Evolutionary conservation across 2,113 vertebrate species (phyloP).

Genomic region (Orientallactaga bullata): DNA sequence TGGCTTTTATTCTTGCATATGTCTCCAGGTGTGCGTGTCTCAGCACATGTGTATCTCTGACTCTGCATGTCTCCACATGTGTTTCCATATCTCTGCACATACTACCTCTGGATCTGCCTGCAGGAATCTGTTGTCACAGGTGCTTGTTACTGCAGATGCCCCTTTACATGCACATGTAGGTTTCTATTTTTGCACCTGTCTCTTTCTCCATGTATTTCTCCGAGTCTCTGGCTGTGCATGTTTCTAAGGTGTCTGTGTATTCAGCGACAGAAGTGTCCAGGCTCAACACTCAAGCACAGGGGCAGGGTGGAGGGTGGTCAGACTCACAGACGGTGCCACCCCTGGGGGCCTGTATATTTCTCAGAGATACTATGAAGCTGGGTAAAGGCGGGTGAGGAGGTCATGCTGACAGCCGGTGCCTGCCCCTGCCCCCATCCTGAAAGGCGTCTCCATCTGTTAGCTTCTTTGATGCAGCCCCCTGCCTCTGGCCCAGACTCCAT

Average conservation of each 20-base stretch:
- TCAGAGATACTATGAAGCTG: constrained; percentile 35
- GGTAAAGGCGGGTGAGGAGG: constrained; percentile 70
- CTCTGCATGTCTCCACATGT: background rate
- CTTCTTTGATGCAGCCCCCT: constrained; percentile 50
- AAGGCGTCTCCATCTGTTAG: constrained; percentile 76
- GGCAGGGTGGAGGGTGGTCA: constrained; percentile 7
- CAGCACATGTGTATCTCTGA: background rate
- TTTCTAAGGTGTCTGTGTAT: constrained; percentile 54
- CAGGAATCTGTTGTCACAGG: constrained; percentile 59
- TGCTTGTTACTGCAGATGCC: constrained; percentile 74
- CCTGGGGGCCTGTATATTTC: constrained; percentile 36
- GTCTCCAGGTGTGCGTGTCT: background rate
- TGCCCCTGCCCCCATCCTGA: constrained; percentile 25
- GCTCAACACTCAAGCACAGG: background rate
- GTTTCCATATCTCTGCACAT: background rate
- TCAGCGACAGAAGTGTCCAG: constrained; percentile 29
- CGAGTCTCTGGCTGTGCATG: constrained; percentile 26
- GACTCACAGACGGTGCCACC: constrained; percentile 15
- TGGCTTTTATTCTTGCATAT: background rate
- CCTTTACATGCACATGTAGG: background rate
- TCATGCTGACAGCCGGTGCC: constrained; percentile 67
- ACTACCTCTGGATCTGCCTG: background rate
- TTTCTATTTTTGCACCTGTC: constrained; percentile 75
- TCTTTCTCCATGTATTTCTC: background rate
- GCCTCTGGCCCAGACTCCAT: constrained; percentile 54